phyloP scores from a whole-genome alignment of 2,113 vertebrate genomes.

The Aspiorhynchus laticeps region DNA sequence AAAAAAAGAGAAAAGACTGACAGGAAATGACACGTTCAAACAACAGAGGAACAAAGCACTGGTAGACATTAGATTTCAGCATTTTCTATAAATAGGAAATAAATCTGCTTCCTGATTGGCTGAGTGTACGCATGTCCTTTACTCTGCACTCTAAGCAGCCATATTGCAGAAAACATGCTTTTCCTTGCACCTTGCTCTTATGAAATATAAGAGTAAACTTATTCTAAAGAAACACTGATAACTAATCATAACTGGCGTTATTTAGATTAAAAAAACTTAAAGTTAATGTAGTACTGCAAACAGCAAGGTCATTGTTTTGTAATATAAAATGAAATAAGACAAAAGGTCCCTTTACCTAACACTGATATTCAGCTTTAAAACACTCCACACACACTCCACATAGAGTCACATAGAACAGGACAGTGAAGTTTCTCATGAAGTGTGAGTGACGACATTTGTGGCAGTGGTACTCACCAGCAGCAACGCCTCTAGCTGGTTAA shows the following conservation, averaged over 20 bases:
- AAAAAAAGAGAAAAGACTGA: not conserved
- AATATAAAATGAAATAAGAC: not conserved
- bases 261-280: not conserved
- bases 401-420: not conserved
- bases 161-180: not conserved
- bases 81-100: not conserved
- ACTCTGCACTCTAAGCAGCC: not conserved
- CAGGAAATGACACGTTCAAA: conserved; percentile 41
- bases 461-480: conserved; percentile 83
- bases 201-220: not conserved
- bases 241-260: not conserved
- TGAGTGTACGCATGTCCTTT: not conserved
- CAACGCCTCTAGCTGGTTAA: conserved; percentile 95
- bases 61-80: not conserved
- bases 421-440: not conserved
- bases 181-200: not conserved
- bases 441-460: not conserved
- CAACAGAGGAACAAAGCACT: not conserved
- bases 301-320: not conserved
- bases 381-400: not conserved
- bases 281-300: not conserved
- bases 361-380: too few species aligned
- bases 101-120: conserved; percentile 5
- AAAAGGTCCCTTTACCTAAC: too few species aligned
- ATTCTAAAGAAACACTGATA: not conserved